Evolutionary conservation across 2,797 vertebrate species (phyloP), one percentile per base, ranked within the genome.

Genomic region (Pseudotriccus pelzelni): DNA sequence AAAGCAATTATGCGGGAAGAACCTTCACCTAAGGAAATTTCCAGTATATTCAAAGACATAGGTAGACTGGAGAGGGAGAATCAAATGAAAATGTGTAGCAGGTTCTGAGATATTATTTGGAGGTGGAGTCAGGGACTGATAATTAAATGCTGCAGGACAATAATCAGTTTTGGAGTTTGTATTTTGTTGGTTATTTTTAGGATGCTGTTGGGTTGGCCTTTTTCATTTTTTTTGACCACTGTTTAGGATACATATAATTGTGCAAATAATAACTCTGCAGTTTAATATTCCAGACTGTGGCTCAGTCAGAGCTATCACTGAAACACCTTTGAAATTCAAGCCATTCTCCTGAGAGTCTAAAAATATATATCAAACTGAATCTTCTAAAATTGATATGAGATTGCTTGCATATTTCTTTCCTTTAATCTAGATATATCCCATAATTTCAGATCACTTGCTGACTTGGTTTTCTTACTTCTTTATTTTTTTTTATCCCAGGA

Each of bases 321-420:
- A 80, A 87, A 14, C 5, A 87, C 46, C 43, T 95, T 85, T 94
- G 78, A 92, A 89, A 91, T 75, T 89, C 81, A 75, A 79, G 12
- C 2, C 12, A 28, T 83, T 85, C 64, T 91, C 56, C 46, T 78
- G 68, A 80, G 87, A 89, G 22, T 25, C 43, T 63, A 81, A 47
- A 90, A 91, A 95, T 86, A 62, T 22, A 66, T 88, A 84, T 91
- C 79, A 87, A 87, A 87, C 60, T 85, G 55, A 87, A 87, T 85
- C 22, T 80, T 6, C 24, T 87, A 53, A 85, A 92, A 87, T 83
- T 91, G 80, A 59, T 43, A 83, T 32, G 43, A 85, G 16, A 89
- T 50, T 56, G 6, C 68, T 80, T 89, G 43, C 62, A 74, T 90
- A 72, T 52, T 87, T 93, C 43, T 81, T 63, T 80, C n/a, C 30